Evolutionary conservation across 2,113 vertebrate species (phyloP).

Genomic region (Poeciliopsis prolifica): DNA sequence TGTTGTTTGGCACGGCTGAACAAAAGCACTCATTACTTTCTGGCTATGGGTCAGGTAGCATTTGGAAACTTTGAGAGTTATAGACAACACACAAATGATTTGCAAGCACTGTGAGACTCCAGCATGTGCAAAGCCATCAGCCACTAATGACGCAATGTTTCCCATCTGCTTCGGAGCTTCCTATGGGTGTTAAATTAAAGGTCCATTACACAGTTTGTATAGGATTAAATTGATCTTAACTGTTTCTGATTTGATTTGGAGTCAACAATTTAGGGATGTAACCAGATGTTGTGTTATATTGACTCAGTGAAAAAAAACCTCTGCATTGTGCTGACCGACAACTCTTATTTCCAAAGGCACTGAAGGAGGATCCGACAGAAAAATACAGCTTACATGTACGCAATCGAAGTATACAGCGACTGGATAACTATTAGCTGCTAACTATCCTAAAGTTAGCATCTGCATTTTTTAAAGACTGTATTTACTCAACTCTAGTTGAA

Average conservation of each 20-base stretch:
- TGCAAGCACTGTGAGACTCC: background rate
- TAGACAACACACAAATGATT: background rate
- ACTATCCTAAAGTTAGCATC: background rate
- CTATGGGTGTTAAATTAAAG: background rate
- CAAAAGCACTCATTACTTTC: background rate
- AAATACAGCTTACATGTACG: too few relatives aligned
- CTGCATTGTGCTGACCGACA: background rate
- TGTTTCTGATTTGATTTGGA: background rate
- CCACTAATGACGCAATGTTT: background rate
- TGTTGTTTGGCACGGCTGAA: background rate
- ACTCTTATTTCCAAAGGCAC: background rate
- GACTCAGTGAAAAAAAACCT: background rate
- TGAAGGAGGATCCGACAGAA: background rate
- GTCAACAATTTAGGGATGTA: background rate
- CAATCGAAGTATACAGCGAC: background rate
- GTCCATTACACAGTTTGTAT: background rate
- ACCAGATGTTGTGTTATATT: background rate
- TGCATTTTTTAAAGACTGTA: background rate
- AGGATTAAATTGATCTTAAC: background rate
- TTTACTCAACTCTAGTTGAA: background rate
- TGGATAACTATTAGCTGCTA: background rate
- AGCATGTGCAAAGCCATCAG: background rate
- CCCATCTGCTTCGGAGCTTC: background rate
- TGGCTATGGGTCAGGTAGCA: background rate
- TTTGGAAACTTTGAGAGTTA: background rate